These are phyloP conservation scores for Megaptera novaeangliae DNA, from an alignment of 2,113 vertebrate species.

Conservation along the genomic window DNA sequence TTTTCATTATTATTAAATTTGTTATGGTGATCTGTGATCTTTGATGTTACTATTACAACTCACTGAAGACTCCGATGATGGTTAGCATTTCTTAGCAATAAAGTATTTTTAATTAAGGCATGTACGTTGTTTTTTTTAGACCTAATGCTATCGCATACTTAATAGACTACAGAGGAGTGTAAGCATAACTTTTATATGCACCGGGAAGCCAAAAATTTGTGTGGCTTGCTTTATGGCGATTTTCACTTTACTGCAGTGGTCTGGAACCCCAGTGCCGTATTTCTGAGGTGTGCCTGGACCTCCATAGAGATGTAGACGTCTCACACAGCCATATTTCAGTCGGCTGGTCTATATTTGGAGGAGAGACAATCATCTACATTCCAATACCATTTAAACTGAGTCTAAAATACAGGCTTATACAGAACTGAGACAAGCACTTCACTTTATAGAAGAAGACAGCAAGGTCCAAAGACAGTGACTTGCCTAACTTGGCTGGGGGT, in stretches of 20 bases:
- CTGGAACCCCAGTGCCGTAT: too few species aligned
- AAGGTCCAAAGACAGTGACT: neutral
- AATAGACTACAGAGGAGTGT: neutral
- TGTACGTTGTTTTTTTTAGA: neutral
- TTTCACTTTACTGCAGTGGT: neutral
- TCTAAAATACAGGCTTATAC: neutral
- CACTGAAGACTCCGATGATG: neutral
- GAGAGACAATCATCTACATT: neutral
- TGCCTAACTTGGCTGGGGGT: neutral
- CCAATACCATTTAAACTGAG: neutral
- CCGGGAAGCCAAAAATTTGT: neutral
- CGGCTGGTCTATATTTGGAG: rapidly evolving
- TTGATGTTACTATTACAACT: neutral
- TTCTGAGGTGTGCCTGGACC: neutral
- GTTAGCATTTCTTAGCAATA: neutral
- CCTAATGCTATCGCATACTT: neutral
- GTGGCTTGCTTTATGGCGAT: neutral
- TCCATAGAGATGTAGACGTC: neutral
- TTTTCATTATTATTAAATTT: neutral
- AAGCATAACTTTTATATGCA: neutral
- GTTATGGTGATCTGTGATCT: neutral
- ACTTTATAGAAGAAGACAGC: neutral
- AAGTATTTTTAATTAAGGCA: neutral
- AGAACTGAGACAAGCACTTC: neutral
- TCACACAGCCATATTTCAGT: neutral